Conservation (phyloP, 2,113 vertebrate species). For the Pleuronectes platessa region DNA sequence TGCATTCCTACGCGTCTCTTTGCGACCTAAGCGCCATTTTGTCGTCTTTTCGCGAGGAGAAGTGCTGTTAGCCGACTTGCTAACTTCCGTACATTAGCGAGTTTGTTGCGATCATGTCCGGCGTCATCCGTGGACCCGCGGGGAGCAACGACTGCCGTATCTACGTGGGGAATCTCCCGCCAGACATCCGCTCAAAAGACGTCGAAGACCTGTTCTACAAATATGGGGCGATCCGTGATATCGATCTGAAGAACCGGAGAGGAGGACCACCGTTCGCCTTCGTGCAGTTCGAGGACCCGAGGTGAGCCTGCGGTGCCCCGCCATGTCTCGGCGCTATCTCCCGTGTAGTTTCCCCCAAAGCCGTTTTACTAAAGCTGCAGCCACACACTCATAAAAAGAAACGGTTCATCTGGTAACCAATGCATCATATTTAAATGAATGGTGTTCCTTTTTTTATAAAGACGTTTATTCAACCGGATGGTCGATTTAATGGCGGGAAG, state of each 20-base stretch:
- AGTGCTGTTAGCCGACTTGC: conserved; percentile 8
- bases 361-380: too few species aligned
- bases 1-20: not conserved
- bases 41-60: not conserved
- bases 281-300: conserved; percentile 86
- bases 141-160: conserved; percentile 96
- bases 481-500: too few species aligned
- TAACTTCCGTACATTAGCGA: conserved; percentile 29
- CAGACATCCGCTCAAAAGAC: conserved; percentile 90
- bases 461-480: not conserved
- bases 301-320: conserved; percentile 65
- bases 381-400: not conserved
- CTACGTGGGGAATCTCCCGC: conserved; percentile 91
- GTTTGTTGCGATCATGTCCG: conserved; percentile 83
- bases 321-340: not conserved
- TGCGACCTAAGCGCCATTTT: not conserved
- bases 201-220: conserved; percentile 92
- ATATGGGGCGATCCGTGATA: conserved; percentile 90
- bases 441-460: not conserved
- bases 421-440: not conserved
- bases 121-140: conserved; percentile 91
- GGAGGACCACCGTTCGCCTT: conserved; percentile 90
- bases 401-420: not conserved
- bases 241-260: conserved; percentile 91
- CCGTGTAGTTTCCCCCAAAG: not conserved